A percentile compares a stretch with the other conserved stretches of the same genome.
Evolutionary conservation across 2,888 invertebrate genomes (phyloP).

Genomic region (Ypsolopha scabrella): DNA sequence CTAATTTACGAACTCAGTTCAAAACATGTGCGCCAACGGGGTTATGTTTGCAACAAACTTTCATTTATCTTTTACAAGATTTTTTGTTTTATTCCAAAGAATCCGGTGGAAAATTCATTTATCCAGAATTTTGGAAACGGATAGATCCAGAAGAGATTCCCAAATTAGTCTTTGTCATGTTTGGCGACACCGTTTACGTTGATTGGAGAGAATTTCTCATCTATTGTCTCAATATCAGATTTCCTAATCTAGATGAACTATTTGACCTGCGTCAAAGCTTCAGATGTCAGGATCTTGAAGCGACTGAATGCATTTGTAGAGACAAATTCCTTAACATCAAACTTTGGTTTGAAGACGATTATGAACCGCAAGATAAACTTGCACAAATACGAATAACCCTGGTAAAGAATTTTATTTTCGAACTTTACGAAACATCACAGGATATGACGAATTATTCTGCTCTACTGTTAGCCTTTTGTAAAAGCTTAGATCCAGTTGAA

Average conservation of each 20-base stretch:
- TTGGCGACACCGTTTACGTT: constrained; percentile 65
- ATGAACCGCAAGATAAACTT: constrained; percentile 26
- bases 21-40: constrained; percentile 54
- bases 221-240: constrained; percentile 66
- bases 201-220: constrained; percentile 78
- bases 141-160: constrained; percentile 51
- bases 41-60: constrained; percentile 48
- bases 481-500: constrained; percentile 58
- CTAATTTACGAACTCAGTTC: constrained; percentile 40
- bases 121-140: constrained; percentile 47
- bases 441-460: constrained; percentile 72
- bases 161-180: constrained; percentile 53
- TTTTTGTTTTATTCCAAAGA: constrained; percentile 59
- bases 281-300: constrained; percentile 49
- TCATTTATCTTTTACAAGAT: constrained; percentile 65
- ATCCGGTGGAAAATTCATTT: constrained; percentile 38
- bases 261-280: constrained; percentile 58
- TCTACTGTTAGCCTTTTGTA: constrained; percentile 73
- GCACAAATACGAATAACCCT: constrained; percentile 35
- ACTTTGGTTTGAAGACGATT: constrained; percentile 52
- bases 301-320: constrained; percentile 40
- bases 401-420: constrained; percentile 69
- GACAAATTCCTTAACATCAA: constrained; percentile 33
- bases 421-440: constrained; percentile 59
- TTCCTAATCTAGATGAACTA: constrained; percentile 67